A percentile compares a stretch with the other conserved stretches of the same genome.
Conservation (phyloP, 2,113 vertebrate species). For the Malurus melanocephalus region DNA sequence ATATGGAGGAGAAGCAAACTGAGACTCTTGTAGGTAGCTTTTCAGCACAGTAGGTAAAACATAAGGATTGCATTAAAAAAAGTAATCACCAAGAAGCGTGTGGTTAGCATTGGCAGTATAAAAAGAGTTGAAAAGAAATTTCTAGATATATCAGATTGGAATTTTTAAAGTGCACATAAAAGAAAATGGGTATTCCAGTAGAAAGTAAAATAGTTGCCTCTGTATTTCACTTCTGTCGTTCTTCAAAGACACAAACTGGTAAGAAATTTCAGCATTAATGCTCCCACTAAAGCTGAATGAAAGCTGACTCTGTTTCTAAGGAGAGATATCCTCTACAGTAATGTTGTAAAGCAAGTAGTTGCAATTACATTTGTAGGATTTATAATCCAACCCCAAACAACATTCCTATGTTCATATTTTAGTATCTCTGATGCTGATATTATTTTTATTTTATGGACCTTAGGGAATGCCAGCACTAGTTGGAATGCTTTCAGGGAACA, state of each 20-base stretch:
- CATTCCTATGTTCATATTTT: background rate
- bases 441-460: constrained; percentile 6
- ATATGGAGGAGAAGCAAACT: background rate
- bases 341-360: background rate
- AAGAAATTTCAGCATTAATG: background rate
- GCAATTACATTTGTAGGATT: background rate
- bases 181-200: background rate
- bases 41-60: background rate
- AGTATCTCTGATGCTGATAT: background rate
- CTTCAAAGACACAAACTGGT: background rate
- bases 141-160: background rate
- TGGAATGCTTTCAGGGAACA: background rate
- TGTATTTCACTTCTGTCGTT: constrained; percentile 6
- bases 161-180: background rate
- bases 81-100: accelerated
- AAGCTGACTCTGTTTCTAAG: background rate
- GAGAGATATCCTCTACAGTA: background rate
- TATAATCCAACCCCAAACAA: background rate
- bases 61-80: background rate
- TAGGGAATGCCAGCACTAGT: background rate
- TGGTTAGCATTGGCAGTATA: background rate
- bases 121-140: background rate
- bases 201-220: background rate
- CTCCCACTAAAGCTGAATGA: background rate
- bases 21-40: background rate